phyloP scores from a whole-genome alignment of 2,113 vertebrate genomes.

The Eidolon helvum region DNA sequence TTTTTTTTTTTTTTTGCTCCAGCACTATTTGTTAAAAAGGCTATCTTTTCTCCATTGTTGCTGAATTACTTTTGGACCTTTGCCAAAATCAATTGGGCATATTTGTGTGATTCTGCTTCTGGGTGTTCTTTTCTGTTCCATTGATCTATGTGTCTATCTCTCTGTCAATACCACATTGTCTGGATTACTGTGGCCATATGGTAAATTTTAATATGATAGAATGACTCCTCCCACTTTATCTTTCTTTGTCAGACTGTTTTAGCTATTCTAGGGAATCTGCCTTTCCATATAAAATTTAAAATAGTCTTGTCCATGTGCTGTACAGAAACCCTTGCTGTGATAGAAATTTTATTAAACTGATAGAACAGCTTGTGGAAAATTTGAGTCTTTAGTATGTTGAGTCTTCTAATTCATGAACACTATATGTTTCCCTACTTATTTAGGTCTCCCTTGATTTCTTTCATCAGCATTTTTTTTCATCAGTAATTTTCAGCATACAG shows the following conservation, averaged over 20 bases:
- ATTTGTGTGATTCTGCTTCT: background rate
- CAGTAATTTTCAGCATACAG: background rate
- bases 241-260: background rate
- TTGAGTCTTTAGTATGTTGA: background rate
- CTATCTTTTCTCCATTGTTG: background rate
- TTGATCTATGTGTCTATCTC: background rate
- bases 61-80: background rate
- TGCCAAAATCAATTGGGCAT: background rate
- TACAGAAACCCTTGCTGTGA: background rate
- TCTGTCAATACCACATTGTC: background rate
- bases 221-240: background rate
- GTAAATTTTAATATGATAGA: background rate
- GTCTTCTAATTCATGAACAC: background rate
- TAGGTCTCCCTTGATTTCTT: background rate
- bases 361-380: background rate
- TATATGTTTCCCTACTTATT: background rate
- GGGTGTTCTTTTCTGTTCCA: background rate
- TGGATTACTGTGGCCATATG: background rate
- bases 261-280: background rate
- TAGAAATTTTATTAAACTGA: background rate
- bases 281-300: constrained; percentile 5
- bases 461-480: background rate
- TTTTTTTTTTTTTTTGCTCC: background rate
- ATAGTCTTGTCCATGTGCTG: background rate
- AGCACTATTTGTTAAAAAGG: background rate